A percentile compares a stretch with the other conserved stretches of the same genome.
Evolutionary conservation across 2,113 vertebrate genomes (phyloP).

Genomic region (Aegotheles bennettii): DNA sequence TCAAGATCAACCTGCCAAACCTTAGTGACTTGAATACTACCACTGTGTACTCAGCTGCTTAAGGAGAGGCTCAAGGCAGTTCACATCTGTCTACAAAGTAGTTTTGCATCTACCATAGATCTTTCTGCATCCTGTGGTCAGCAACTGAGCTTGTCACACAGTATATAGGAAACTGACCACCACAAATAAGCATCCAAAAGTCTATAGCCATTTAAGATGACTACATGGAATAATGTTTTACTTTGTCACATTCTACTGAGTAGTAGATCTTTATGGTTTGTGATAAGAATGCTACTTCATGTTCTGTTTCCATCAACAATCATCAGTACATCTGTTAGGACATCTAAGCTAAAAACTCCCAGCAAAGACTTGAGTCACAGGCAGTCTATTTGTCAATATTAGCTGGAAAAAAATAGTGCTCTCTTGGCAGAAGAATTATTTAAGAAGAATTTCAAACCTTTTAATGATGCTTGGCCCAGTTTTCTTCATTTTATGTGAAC

Average conservation of each 20-base stretch:
- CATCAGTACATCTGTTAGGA: not conserved
- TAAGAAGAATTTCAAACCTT: not conserved
- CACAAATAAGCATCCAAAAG: not conserved
- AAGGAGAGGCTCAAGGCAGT: not conserved
- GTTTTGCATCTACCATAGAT: not conserved
- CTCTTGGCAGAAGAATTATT: not conserved
- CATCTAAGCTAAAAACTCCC: not conserved
- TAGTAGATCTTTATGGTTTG: not conserved
- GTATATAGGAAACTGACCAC: not conserved
- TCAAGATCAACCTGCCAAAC: not conserved
- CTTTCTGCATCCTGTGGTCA: not conserved
- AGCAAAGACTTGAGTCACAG: not conserved
- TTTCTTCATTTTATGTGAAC: not conserved
- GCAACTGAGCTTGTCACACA: not conserved
- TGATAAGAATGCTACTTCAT: not conserved
- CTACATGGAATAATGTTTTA: not conserved
- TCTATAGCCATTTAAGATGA: not conserved
- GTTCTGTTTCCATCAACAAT: constrained; percentile 26
- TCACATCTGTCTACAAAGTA: not conserved
- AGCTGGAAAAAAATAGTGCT: not conserved
- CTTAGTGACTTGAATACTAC: not conserved
- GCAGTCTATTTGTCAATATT: not conserved
- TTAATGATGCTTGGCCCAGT: not conserved
- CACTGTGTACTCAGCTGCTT: not conserved
- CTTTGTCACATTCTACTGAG: not conserved